Evolutionary conservation across 2,888 invertebrate genomes (phyloP), one percentile per base, ranked within the genome.

Genomic region (Cheiracanthium punctorium): DNA sequence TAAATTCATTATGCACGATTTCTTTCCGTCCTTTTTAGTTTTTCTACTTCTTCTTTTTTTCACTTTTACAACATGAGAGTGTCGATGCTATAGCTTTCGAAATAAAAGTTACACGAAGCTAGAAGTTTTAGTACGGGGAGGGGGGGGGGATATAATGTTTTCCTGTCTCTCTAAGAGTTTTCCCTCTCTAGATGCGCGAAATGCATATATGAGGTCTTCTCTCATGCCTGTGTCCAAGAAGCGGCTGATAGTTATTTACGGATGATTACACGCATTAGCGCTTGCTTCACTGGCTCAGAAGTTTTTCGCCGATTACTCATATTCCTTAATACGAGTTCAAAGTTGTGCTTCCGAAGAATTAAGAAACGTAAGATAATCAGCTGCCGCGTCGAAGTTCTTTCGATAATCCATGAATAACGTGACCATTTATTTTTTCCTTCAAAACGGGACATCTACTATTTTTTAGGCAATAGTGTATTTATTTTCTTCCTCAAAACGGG

Each of bases 1-100:
- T 41, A 71, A 71, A 71, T 71, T 71, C 71, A 71, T 71, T 71
- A 43, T 43, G 29, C 71, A 24, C 58, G 24, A 58, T 58, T 58
- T 58, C 58, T 58, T 48, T 17, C n/a, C n/a, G 1, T 17, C 10
- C 43, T 12, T 48, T 58, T 58, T 17, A 17, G 8, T 48, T 48
- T 48, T 48, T 17, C 17, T 48, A n/a, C 12, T 37, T 17, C 17
- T 48, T 48, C 24, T 58, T 24, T 24, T 58, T 58, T 58, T 58
- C 17, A 58, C 24, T 58, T 58, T 37, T 17, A 24, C 58, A 2
- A 58, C 58, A 58, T 2, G 24, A 20, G 58, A 58, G 58, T 24
- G 20, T 24, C 58, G 58, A 24, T 24, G 20, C 58, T 17, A 17
- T 2, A 7, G 20, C 58, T 17, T 2, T 2, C 4, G 24, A 58